Percentiles rank a stretch among this genome's conserved stretches.
Evolutionary conservation across 2,888 invertebrate species (phyloP).

Genomic region (Abscondita cerata): DNA sequence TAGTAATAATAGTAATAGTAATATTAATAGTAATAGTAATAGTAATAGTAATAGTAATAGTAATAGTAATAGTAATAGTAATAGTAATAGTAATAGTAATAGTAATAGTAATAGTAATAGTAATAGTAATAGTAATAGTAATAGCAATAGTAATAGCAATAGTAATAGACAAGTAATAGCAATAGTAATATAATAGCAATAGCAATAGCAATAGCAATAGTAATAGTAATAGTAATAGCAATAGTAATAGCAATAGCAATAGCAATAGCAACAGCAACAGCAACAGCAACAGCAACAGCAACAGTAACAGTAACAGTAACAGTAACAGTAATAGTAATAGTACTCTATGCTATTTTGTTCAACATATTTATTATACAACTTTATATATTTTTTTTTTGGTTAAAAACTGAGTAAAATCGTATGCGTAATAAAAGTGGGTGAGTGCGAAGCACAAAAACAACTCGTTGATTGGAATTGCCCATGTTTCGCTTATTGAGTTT

Average conservation of each 20-base stretch:
- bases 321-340: background rate
- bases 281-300: background rate
- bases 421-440: too few relatives aligned
- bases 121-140: slow-evolving; percentile 1
- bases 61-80: background rate
- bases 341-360: too few relatives aligned
- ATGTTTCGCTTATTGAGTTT: too few relatives aligned
- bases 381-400: too few relatives aligned
- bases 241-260: background rate
- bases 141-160: background rate
- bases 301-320: background rate
- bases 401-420: too few relatives aligned
- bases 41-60: background rate
- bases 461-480: too few relatives aligned
- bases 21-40: background rate
- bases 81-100: background rate
- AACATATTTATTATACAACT: too few relatives aligned
- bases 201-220: background rate
- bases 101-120: background rate
- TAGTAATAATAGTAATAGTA: background rate
- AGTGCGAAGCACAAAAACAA: too few relatives aligned
- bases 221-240: slow-evolving; percentile 2
- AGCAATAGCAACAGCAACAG: background rate
- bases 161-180: too few relatives aligned
- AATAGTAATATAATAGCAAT: background rate